Conservation (phyloP, 2,113 vertebrate species). For the mouse (Mus musculus) region DNA sequence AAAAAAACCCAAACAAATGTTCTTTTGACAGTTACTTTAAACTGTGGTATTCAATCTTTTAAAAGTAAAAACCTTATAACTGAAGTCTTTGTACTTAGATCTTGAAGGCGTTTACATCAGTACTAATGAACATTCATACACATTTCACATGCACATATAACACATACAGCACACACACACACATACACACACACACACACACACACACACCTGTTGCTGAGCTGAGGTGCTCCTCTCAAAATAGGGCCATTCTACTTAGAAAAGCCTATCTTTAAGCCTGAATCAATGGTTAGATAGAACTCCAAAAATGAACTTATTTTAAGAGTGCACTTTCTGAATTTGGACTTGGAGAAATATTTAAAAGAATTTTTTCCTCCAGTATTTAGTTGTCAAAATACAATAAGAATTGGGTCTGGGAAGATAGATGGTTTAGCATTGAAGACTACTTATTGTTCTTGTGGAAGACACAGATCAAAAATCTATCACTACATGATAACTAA, state of each 20-base stretch:
- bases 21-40: conserved; percentile 16
- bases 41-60: not conserved
- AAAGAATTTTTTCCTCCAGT: conserved; percentile 29
- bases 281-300: conserved; percentile 1
- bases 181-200: not conserved
- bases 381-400: conserved; percentile 19
- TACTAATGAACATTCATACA: not conserved
- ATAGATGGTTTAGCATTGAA: not conserved
- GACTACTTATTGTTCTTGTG: not conserved
- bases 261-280: conserved; percentile 4
- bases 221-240: not conserved
- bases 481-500: not conserved
- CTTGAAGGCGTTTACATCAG: conserved; percentile 4
- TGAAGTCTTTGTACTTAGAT: not conserved
- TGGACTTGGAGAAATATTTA: conserved; percentile 61
- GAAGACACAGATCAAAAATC: not conserved
- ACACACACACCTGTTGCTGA: not conserved
- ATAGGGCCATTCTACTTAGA: not conserved
- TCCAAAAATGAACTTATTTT: conserved; percentile 67
- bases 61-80: not conserved
- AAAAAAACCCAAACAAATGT: not conserved
- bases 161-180: not conserved
- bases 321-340: conserved; percentile 56
- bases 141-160: not conserved
- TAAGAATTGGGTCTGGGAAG: not conserved